Percentiles rank a stretch among this genome's conserved stretches.
These are phyloP conservation scores for Platichthys stellatus DNA, from an alignment of 2,113 vertebrate species.

Conservation along the genomic window DNA sequence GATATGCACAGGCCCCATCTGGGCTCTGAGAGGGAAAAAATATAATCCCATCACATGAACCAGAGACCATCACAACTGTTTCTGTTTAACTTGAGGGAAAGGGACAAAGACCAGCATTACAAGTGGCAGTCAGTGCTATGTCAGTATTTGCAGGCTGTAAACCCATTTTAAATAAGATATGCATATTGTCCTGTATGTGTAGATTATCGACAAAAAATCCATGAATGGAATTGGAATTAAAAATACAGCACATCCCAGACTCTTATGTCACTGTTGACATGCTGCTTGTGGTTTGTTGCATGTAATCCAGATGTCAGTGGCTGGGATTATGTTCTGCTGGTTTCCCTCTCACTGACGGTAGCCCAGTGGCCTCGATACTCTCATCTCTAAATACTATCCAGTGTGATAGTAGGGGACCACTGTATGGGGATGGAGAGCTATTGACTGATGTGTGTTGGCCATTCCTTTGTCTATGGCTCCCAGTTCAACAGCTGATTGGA, in stretches of 20 bases:
- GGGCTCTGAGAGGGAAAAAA: slow-evolving; percentile 47
- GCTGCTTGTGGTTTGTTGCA: slow-evolving; percentile 40
- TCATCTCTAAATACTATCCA: slow-evolving; percentile 11
- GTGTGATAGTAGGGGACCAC: too few relatives aligned
- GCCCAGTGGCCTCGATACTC: slow-evolving; percentile 64
- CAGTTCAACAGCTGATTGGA: too few relatives aligned
- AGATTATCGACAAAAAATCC: slow-evolving; percentile 28
- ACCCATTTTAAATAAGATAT: background rate
- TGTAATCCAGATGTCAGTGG: slow-evolving; percentile 70
- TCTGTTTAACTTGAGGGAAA: background rate
- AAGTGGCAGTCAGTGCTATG: background rate
- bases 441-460: too few relatives aligned
- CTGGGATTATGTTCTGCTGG: slow-evolving; percentile 57
- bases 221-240: slow-evolving; percentile 9
- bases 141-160: background rate
- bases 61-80: background rate
- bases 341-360: slow-evolving; percentile 39
- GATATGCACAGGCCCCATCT: slow-evolving; percentile 67
- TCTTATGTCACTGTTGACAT: slow-evolving; percentile 22
- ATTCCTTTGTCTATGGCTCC: too few relatives aligned
- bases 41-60: slow-evolving; percentile 63
- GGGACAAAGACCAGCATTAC: background rate
- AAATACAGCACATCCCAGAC: slow-evolving; percentile 13
- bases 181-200: slow-evolving; percentile 21
- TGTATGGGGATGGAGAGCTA: too few relatives aligned